Conservation (phyloP, 2,888 invertebrate genomes). For the Lissonota sp. region DNA sequence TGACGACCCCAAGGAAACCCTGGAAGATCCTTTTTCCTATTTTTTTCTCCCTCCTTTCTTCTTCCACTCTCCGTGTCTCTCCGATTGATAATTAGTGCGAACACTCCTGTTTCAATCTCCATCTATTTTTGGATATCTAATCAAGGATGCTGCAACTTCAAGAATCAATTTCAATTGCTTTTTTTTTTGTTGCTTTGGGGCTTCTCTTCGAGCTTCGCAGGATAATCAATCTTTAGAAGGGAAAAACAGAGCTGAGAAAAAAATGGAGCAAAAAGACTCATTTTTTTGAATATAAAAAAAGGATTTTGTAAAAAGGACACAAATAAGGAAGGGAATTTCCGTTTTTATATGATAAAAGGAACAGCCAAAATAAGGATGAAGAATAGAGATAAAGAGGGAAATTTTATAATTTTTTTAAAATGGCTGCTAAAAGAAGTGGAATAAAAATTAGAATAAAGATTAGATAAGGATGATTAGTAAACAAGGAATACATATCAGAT, state of each 20-base stretch:
- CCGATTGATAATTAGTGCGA: conserved; percentile 12
- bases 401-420: no score
- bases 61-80: neutral
- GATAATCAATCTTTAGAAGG: conserved; percentile 2
- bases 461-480: no score
- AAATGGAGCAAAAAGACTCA: no score
- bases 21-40: neutral
- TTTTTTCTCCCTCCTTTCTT: conserved; percentile 1
- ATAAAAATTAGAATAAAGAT: no score
- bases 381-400: no score
- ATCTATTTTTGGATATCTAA: conserved; percentile 47
- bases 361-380: no score
- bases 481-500: no score
- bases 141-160: conserved; percentile 9
- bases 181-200: neutral
- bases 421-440: no score
- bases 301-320: no score
- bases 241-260: neutral
- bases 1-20: conserved; percentile 41
- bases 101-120: neutral
- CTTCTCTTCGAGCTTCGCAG: conserved; percentile 14
- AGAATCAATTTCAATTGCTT: neutral
- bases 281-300: no score
- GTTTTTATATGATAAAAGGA: no score
- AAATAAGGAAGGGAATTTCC: no score